Conservation (phyloP, 2,113 vertebrate genomes). For the Suricata suricatta region DNA sequence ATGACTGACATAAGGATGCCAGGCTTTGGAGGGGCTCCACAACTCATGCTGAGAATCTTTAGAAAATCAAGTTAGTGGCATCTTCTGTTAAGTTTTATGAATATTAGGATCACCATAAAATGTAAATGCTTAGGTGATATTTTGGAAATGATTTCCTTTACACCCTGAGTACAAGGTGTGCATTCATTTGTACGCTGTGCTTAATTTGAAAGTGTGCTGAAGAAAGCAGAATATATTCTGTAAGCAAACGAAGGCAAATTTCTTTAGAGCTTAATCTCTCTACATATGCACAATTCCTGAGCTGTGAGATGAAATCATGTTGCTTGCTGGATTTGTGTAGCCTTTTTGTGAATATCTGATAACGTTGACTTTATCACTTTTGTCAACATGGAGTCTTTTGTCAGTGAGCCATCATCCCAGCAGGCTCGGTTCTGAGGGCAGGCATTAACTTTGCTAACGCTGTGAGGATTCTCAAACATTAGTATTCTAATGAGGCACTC, state of each 20-base stretch:
- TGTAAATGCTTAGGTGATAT: not conserved
- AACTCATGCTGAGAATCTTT: not conserved
- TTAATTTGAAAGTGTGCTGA: not conserved
- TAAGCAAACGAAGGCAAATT: not conserved
- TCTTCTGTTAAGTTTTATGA: not conserved
- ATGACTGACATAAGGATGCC: not conserved
- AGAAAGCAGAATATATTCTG: not conserved
- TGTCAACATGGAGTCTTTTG: not conserved
- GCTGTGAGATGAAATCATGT: not conserved
- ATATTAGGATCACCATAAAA: not conserved
- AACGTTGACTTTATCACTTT: not conserved
- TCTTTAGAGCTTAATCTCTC: not conserved
- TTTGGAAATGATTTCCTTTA: not conserved
- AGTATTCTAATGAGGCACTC: constrained; percentile 10
- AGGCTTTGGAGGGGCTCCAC: not conserved
- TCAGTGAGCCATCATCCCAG: constrained; percentile 31
- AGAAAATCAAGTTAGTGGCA: not conserved
- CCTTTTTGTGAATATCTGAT: not conserved
- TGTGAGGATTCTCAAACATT: not conserved
- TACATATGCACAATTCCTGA: not conserved
- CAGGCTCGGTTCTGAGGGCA: constrained; percentile 27
- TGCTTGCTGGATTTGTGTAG: not conserved
- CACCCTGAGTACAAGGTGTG: not conserved
- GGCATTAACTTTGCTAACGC: not conserved
- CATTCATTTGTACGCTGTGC: not conserved